Conservation (phyloP, 1,140 invertebrate genomes). For the Pseudomyrmex pallidus region DNA sequence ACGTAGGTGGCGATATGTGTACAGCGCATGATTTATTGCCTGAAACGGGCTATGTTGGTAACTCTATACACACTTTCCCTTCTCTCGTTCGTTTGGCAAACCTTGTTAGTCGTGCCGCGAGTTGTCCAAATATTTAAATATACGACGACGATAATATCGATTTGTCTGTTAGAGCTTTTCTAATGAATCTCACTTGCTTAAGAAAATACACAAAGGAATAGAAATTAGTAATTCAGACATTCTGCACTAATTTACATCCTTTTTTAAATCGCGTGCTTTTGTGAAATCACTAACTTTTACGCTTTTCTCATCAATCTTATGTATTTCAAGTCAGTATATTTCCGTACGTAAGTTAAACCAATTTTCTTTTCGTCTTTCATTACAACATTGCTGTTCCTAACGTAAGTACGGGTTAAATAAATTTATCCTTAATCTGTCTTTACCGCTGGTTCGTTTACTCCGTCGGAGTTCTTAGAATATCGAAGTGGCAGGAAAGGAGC, state of each 20-base stretch:
- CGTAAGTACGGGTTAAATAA: constrained; percentile 46
- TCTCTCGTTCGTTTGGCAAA: neutral
- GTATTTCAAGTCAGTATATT: neutral
- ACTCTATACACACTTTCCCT: constrained; percentile 10
- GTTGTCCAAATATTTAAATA: constrained; percentile 1
- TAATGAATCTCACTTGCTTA: neutral
- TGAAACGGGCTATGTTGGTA: neutral
- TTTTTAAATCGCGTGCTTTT: neutral
- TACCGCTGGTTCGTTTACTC: constrained; percentile 36
- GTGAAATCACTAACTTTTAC: constrained; percentile 10
- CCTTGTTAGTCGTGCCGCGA: neutral
- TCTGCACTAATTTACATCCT: neutral
- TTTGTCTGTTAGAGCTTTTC: neutral
- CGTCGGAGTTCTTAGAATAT: constrained; percentile 7
- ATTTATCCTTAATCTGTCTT: constrained; percentile 58
- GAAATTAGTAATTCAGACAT: neutral
- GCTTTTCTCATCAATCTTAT: neutral
- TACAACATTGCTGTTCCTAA: constrained; percentile 37
- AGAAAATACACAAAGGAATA: neutral
- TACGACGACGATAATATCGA: neutral
- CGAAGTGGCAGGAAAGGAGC: constrained; percentile 28
- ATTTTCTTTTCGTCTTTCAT: constrained; percentile 22
- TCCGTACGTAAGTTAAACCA: neutral
- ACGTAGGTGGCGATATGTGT: constrained; percentile 42
- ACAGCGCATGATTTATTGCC: constrained; percentile 41